A percentile compares a stretch with the other conserved stretches of the same genome.
Evolutionary conservation across 2,113 vertebrate genomes (phyloP).

Genomic region (Tenebrosternarchus preto): DNA sequence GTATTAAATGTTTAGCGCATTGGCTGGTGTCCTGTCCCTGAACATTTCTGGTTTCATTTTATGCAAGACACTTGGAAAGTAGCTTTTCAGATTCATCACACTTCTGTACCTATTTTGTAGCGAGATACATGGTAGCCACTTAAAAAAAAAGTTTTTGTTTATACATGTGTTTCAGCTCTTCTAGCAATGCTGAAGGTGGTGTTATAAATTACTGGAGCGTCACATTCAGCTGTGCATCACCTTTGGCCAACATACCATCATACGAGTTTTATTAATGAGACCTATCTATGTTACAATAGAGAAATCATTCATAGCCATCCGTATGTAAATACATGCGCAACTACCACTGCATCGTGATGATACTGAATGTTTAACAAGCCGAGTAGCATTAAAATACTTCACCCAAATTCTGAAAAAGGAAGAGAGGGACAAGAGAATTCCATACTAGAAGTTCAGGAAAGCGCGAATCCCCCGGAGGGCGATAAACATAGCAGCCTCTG

Average conservation of each 20-base stretch:
- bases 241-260: neutral
- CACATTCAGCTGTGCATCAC: neutral
- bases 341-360: neutral
- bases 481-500: slow-evolving; percentile 39
- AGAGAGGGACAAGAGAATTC: slow-evolving; percentile 62
- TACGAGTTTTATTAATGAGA: neutral
- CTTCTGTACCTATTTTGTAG: neutral
- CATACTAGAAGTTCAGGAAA: slow-evolving; percentile 19
- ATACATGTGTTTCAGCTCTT: too few species aligned
- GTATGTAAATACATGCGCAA: slow-evolving; percentile 43
- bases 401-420: slow-evolving; percentile 33
- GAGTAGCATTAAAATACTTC: neutral
- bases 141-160: neutral
- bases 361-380: neutral
- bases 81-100: neutral
- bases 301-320: slow-evolving; percentile 1
- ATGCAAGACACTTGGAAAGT: neutral
- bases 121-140: neutral
- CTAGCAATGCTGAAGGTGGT: too few species aligned
- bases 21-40: neutral
- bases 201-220: neutral
- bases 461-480: slow-evolving; percentile 27
- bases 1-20: slow-evolving; percentile 35
- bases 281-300: neutral
- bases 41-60: neutral